A percentile compares a stretch with the other conserved stretches of the same genome.
Conservation (phyloP, 2,797 vertebrate genomes). For the Labeo calbasu region DNA sequence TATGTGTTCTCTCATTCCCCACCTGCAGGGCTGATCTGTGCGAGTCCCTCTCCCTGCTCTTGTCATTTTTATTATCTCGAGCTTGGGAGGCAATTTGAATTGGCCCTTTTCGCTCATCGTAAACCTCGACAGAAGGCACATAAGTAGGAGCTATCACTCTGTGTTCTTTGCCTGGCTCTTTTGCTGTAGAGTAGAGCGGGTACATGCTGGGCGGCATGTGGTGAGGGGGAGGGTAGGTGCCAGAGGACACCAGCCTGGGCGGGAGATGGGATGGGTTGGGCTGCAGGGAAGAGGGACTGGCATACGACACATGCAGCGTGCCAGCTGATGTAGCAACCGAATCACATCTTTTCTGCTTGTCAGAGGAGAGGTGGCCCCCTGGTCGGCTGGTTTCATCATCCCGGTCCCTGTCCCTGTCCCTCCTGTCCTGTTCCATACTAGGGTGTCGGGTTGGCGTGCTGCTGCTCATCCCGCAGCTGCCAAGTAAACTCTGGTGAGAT, state of each 20-base stretch:
- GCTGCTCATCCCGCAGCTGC: constrained; percentile 72
- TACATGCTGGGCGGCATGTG: constrained; percentile 79
- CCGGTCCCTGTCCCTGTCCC: constrained; percentile 55
- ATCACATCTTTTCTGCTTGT: constrained; percentile 82
- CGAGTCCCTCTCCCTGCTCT: constrained; percentile 76
- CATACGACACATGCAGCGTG: constrained; percentile 80
- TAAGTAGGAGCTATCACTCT: constrained; percentile 95
- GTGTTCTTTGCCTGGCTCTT: constrained; percentile 89
- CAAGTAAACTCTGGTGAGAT: constrained; percentile 72
- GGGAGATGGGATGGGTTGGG: constrained; percentile 66
- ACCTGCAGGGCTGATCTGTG: constrained; percentile 65
- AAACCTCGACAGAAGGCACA: constrained; percentile 95
- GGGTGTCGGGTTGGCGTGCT: constrained; percentile 49
- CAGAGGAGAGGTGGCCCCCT: constrained; percentile 67
- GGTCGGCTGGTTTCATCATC: constrained; percentile 80
- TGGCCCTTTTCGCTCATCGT: constrained; percentile 89
- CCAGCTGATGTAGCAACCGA: constrained; percentile 74
- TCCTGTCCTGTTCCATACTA: constrained; percentile 67
- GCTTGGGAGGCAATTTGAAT: constrained; percentile 95
- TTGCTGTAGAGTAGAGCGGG: constrained; percentile 80
- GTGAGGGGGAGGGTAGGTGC: constrained; percentile 76
- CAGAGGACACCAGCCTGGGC: constrained; percentile 65
- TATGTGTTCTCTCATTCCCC: constrained; percentile 75
- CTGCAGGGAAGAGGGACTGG: constrained; percentile 83
- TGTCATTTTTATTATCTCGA: constrained; percentile 81